Evolutionary conservation across 1,140 invertebrate species (phyloP), one percentile per base, ranked within the genome.

Genomic region (Diachasma alloeum): DNA sequence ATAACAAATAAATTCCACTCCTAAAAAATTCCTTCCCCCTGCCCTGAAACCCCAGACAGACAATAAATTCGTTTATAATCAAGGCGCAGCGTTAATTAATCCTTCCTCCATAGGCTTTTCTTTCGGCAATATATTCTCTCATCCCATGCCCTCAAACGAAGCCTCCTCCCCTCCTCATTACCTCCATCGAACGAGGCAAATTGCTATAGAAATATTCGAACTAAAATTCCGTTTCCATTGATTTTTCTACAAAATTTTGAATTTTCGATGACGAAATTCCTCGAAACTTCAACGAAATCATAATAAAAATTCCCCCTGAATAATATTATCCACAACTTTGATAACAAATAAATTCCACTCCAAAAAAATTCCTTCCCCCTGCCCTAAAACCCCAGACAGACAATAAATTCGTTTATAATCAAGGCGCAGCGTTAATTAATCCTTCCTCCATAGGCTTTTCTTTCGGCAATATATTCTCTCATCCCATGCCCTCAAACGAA

Each of bases 391-490:
- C 19, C 4, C 48, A 19, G 17, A 56, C 48, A 19, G 19, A 56
- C 9, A 19, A 63, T 26, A 63, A 63, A 63, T 31, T 63, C 13
- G 10, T 4, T 24, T 59, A 26, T 72, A 31, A 31, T 11, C 31
- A 26, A 15, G 37, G 53, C 53, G 39, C 53, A n/a, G 37, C 31
- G 74, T 78, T 78, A 78, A 78, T 78, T 78, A 78, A 75, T 78
- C 66, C 77, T 26, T 37, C 37, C 70, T 74, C 70, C 72, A 78
- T 78, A 75, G 17, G 59, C 31, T 37, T 68, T 75, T 78, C 74
- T 73, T 72, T 72, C 26, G 67, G 53, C 53, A 26, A 66, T 37
- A 72, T 48, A 78, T 74, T 53, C 39, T 70, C 24, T 37, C 31
- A 31, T 31, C 36, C 19, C 10, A 4, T 37, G 11, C n/a, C 4